Base-by-base conservation (phyloP, 1,140 invertebrate species). In the Meloidogyne exigua region DNA sequence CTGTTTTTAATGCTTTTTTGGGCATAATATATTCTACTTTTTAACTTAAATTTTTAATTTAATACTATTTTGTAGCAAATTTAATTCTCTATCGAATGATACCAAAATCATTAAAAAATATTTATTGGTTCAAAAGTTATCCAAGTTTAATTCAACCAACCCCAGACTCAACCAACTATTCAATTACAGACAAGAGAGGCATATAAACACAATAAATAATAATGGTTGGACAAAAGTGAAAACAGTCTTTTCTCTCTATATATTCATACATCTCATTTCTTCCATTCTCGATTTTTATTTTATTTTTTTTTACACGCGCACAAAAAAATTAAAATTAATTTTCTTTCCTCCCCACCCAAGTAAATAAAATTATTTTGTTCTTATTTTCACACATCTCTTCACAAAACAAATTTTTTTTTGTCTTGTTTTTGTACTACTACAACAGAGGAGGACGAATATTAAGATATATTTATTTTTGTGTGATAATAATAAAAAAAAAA, bases 141-240 rank as follows among this genome's bases (percentile, higher is more conserved):
- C 7, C 13, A 57, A 7, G 7, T 57, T 57, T n/a, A n/a, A n/a
- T n/a, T n/a, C 7, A 57, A 21, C 18, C 18, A 4, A 57, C 0
- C 7, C 18, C 4, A n/a, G 49, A 57, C 49, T 57, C 49, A n/a
- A 57, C 49, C 7, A 57, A n/a, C 49, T 57, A 57, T 57, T 57
- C 49, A 57, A 57, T 57, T 57, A 57, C 49, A 57, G n/a, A 57
- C 49, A 49, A 13, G 42, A 15, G 44, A n/a, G n/a, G n/a, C n/a
- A 32, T 32, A 12, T 18, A 49, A 49, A 49, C 44, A 57, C 18
- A 57, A 18, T n/a, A 57, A 57, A 57, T 57, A 57, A 57, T 57
- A 57, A 57, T 57, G 49, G 49, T 57, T 57, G 49, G 49, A 57
- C 49, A 57, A 57, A 57, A 57, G 49, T 57, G n/a, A 57, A 57